These are phyloP conservation scores for Bos indicus DNA, from an alignment of 2,113 vertebrate genomes.

Conservation along the genomic window DNA sequence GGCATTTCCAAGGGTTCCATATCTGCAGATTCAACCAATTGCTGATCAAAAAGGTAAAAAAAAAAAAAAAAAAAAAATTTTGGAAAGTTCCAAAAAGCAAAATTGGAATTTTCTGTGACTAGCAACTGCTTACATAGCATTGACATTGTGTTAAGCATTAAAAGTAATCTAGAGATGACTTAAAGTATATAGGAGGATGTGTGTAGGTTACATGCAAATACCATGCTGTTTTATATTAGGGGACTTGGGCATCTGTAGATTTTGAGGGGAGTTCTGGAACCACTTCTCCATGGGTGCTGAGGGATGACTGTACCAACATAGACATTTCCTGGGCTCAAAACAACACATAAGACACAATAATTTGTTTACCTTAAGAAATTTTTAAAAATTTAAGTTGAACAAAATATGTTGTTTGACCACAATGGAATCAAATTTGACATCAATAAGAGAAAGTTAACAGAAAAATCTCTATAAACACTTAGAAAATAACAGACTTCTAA, in stretches of 20 bases:
- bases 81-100: neutral
- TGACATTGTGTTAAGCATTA: neutral
- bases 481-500: neutral
- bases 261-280: neutral
- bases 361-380: neutral
- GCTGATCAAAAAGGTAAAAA: neutral
- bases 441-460: neutral
- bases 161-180: neutral
- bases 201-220: no score
- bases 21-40: neutral
- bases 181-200: neutral
- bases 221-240: neutral
- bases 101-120: neutral
- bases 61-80: neutral
- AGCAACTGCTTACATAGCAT: neutral
- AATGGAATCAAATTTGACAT: neutral
- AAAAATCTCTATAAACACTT: neutral
- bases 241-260: neutral
- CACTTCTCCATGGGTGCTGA: neutral
- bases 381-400: neutral
- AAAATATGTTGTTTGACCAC: neutral
- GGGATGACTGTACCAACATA: neutral
- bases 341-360: neutral
- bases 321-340: neutral
- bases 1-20: neutral